A percentile compares a stretch with the other conserved stretches of the same genome.
Conservation (phyloP, 2,113 vertebrate species). For the Leucopsar rothschildi region DNA sequence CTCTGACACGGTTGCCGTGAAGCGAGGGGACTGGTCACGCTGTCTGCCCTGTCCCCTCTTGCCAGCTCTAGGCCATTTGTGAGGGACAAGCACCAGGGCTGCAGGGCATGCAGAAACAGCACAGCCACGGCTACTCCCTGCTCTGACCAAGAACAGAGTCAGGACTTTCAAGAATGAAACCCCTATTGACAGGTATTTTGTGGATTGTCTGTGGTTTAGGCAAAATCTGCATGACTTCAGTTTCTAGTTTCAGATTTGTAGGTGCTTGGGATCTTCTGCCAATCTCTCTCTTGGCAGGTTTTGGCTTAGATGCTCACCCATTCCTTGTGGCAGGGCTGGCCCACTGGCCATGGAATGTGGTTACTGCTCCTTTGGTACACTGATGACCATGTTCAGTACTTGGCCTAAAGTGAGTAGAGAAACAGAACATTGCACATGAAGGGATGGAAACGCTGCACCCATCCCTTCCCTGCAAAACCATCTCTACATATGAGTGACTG, state of each 20-base stretch:
- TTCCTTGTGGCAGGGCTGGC: not conserved
- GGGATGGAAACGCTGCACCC: not conserved
- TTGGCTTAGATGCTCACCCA: not conserved
- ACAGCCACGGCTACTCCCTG: not conserved
- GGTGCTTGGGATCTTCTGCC: not conserved
- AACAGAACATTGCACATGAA: not conserved
- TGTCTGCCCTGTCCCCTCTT: not conserved
- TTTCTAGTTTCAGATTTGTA: not conserved
- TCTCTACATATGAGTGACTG: not conserved
- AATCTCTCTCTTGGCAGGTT: not conserved
- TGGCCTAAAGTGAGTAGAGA: not conserved
- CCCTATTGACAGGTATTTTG: not conserved
- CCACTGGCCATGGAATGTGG: accelerated
- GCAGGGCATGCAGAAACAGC: not conserved
- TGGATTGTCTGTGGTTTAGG: not conserved
- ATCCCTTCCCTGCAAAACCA: not conserved
- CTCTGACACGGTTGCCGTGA: not conserved
- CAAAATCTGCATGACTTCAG: not conserved
- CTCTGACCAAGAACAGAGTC: not conserved
- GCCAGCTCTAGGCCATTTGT: not conserved
- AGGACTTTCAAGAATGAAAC: not conserved
- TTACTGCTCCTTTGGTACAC: not conserved
- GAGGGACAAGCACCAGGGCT: not conserved
- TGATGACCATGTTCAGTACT: not conserved
- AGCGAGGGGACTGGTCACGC: accelerated